Conservation (phyloP, 2,888 invertebrate genomes). For the Odontomyia ornata region DNA sequence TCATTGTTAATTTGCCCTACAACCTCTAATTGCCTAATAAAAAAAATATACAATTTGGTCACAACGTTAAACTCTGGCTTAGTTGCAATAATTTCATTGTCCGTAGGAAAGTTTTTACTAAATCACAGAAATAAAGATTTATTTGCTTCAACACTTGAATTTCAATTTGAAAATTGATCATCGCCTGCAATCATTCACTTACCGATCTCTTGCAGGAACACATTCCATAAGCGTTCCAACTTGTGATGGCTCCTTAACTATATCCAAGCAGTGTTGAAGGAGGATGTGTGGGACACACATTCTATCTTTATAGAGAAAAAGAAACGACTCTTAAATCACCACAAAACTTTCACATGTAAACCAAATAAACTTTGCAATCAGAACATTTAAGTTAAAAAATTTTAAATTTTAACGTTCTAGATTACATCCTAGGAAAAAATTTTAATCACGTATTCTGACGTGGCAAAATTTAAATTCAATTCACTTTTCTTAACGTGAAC, state of each 20-base stretch:
- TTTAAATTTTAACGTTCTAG: no score
- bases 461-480: no score
- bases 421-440: no score
- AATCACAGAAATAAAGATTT: no score
- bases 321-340: background rate
- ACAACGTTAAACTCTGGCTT: no score
- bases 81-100: no score
- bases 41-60: no score
- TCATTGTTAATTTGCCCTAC: no score
- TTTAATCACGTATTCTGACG: no score
- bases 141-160: no score
- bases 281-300: conserved; percentile 78
- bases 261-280: conserved; percentile 70
- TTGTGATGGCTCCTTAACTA: conserved; percentile 63
- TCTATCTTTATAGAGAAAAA: conserved; percentile 67
- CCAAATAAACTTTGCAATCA: background rate
- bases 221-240: conserved; percentile 71
- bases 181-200: conserved; percentile 52
- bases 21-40: no score
- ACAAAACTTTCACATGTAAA: background rate
- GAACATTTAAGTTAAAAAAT: background rate
- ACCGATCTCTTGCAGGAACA: conserved; percentile 78
- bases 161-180: background rate
- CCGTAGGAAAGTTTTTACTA: no score
- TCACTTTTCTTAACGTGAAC: background rate